Evolutionary conservation across 2,888 invertebrate species (phyloP), one percentile per base, ranked within the genome.

Genomic region (Trisateles emortualis): DNA sequence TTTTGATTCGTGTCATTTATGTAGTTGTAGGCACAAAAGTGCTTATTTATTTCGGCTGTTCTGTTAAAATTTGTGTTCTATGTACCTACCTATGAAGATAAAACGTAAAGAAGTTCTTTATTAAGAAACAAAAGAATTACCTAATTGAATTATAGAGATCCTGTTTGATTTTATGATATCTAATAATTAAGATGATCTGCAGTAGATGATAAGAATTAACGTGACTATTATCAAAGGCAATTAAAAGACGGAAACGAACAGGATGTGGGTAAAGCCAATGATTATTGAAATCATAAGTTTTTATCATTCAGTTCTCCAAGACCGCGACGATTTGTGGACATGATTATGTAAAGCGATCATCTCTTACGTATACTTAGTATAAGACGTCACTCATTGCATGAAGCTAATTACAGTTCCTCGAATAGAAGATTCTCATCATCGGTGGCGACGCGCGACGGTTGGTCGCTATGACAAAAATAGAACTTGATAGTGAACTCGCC

Each of bases 321-420:
- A 72, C 73, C 63, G 64, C 59, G 62, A 63, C 57, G 56, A 52
- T 64, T 60, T 50, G 43, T 52, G 59, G 62, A 19, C 48, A 52
- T 56, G 56, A 74, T 77, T 72, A 73, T 45, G 50, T 60, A 58
- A 56, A 59, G 4, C 59, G 57, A 64, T 68, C 62, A 64, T 61
- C 55, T 65, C 51, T 67, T 67, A 61, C 69, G 72, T 65, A n/a
- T 54, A 66, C 52, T 19, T 24, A 54, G n/a, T n/a, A n/a, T n/a
- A n/a, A n/a, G 3, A 62, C 85, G 86, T 87, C 86, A 86, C 64
- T 68, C 61, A 68, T 86, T 74, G 78, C 86, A 75, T 83, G 78
- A 52, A 41, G 30, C 56, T 51, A 59, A 72, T 64, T 43, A 17
- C 17, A 17, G 8, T 26, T 38, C 48, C 29, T 17, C 11, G 50